Evolutionary conservation across 2,113 vertebrate species (phyloP), one percentile per base, ranked within the genome.

Genomic region (Mobula birostris): DNA sequence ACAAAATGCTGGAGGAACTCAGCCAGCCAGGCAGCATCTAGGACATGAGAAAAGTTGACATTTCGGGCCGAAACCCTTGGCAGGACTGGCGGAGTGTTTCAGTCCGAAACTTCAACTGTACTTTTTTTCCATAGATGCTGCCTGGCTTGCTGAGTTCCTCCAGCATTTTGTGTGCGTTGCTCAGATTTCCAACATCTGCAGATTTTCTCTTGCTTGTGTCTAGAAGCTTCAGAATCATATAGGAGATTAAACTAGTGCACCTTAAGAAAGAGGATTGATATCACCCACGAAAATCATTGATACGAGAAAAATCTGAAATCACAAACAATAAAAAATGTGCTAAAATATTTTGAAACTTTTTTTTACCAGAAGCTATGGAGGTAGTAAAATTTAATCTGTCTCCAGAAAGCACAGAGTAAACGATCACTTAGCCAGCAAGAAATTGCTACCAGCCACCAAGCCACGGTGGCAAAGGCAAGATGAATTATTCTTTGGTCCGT

Each of bases 341-440:
- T 58, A 56, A 27, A n/a, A 63, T 63, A 7, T 88, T 21, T 74
- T 74, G 21, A 21, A 74, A 19, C 5, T 74, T 70, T 70, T 21
- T 40, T 97, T 97, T 96, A 99, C 99, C 99, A 99, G 95, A 99
- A 96, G 94, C 98, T 97, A 29, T 99, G 98, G 77, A 99, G 95
- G 95, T 99, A 99, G 95, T 96, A 97, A 95, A 99, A 99, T 96
- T 97, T 96, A 48, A 99, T 94, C 24, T 94, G 95, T 92, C 98
- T 97, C 97, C 99, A 99, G 95, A 99, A 97, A 76, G 96, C 96
- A 24, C 99, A 99, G 83, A 98, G 95, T 40, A 98, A 96, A 0
- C 97, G 97, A 95, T 99, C 99, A 0, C 97, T 97, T 48, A 99
- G 94, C 99, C 99, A 99, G 96, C 98, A 98, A 95, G 95, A 95